These are phyloP conservation scores for Dermolepida albohirtum DNA, from an alignment of 2,888 invertebrate genomes.

Conservation along the genomic window DNA sequence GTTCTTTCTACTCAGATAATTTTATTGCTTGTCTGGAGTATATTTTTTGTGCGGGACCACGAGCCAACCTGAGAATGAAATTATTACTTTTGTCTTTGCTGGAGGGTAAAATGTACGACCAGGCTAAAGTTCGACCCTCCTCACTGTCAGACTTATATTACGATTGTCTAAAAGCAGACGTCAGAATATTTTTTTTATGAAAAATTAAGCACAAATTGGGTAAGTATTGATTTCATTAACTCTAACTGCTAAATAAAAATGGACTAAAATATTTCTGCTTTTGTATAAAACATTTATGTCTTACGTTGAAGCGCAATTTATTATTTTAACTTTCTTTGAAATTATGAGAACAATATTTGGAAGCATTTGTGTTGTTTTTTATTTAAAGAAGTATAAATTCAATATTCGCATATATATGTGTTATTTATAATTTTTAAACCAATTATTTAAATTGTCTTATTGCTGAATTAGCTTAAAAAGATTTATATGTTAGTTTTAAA, in stretches of 20 bases:
- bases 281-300: too few relatives aligned
- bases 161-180: slow-evolving; percentile 15
- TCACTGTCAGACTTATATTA: slow-evolving; percentile 26
- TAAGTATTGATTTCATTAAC: slow-evolving; percentile 30
- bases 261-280: too few relatives aligned
- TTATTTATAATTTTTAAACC: too few relatives aligned
- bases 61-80: slow-evolving; percentile 11
- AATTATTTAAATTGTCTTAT: too few relatives aligned
- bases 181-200: slow-evolving; percentile 14
- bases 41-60: neutral
- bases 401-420: too few relatives aligned
- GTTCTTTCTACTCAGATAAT: slow-evolving; percentile 12
- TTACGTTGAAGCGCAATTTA: too few relatives aligned
- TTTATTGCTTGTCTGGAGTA: slow-evolving; percentile 9
- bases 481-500: too few relatives aligned
- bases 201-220: slow-evolving; percentile 21
- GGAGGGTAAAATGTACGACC: slow-evolving; percentile 12
- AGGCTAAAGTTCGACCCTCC: slow-evolving; percentile 10
- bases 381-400: too few relatives aligned
- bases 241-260: neutral
- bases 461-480: too few relatives aligned
- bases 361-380: too few relatives aligned
- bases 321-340: too few relatives aligned
- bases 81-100: slow-evolving; percentile 30
- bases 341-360: too few relatives aligned